Evolutionary conservation across 2,888 invertebrate species (phyloP).

Genomic region (Mythimna impura): DNA sequence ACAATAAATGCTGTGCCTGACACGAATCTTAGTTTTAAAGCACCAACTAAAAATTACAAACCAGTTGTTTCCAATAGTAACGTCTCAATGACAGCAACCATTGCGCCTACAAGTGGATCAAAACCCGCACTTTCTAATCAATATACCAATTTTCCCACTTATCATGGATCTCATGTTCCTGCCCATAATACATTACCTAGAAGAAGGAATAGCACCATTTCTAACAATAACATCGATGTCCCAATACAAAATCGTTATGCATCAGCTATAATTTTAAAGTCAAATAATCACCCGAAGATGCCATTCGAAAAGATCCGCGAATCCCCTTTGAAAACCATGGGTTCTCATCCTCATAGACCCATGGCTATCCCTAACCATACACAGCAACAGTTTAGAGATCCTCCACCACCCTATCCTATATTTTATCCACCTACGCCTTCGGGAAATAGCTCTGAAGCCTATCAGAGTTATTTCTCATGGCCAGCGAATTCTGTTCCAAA

Average conservation of each 20-base stretch:
- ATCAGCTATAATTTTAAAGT: constrained; percentile 37
- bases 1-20: background rate
- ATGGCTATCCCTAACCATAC: constrained; percentile 4
- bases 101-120: constrained; percentile 5
- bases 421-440: constrained; percentile 31
- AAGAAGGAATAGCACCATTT: background rate
- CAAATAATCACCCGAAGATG: constrained; percentile 22
- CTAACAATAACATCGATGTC: constrained; percentile 9
- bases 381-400: constrained; percentile 8
- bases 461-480: constrained; percentile 14
- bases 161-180: background rate
- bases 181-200: background rate
- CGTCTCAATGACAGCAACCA: background rate
- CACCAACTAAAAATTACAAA: background rate
- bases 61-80: background rate
- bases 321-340: background rate
- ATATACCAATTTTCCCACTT: background rate
- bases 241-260: constrained; percentile 27
- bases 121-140: constrained; percentile 1
- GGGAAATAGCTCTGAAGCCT: background rate
- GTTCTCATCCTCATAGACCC: constrained; percentile 2
- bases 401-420: constrained; percentile 7
- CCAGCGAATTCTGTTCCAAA: constrained; percentile 9
- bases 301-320: background rate
- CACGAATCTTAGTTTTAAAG: background rate